Percentiles rank a stretch among this genome's conserved stretches.
Conservation (phyloP, 2,797 vertebrate genomes). For the Notamacropus eugenii region DNA sequence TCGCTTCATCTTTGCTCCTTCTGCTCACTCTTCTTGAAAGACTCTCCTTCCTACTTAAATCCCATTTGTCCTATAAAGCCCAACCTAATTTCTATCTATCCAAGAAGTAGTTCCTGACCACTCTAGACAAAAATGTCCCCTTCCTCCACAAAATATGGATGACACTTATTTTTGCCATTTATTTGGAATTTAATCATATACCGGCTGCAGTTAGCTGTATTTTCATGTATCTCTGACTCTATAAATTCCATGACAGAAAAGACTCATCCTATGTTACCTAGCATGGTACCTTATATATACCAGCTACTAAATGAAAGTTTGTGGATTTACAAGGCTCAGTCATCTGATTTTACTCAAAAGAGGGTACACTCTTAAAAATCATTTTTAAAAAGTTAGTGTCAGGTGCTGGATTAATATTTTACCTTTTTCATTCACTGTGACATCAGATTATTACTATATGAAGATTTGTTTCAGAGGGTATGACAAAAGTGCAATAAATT, state of each 20-base stretch:
- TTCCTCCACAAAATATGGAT: not conserved
- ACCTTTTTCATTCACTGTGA: not conserved
- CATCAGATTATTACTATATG: not conserved
- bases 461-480: constrained; percentile 9
- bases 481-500: constrained; percentile 27
- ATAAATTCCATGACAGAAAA: not conserved
- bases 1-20: not conserved
- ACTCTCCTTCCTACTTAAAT: not conserved
- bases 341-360: constrained; percentile 1
- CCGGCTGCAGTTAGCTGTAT: not conserved
- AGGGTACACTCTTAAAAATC: constrained; percentile 12
- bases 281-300: not conserved
- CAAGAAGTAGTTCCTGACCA: not conserved
- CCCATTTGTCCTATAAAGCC: not conserved
- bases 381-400: not conserved
- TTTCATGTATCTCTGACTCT: not conserved
- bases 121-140: not conserved
- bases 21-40: not conserved
- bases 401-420: not conserved
- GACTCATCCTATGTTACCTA: not conserved
- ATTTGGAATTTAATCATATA: not conserved
- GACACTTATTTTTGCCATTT: not conserved
- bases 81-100: not conserved
- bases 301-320: not conserved
- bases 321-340: not conserved